Evolutionary conservation across 2,888 invertebrate genomes (phyloP), one percentile per base, ranked within the genome.

Genomic region (Meandrusa payeni): DNA sequence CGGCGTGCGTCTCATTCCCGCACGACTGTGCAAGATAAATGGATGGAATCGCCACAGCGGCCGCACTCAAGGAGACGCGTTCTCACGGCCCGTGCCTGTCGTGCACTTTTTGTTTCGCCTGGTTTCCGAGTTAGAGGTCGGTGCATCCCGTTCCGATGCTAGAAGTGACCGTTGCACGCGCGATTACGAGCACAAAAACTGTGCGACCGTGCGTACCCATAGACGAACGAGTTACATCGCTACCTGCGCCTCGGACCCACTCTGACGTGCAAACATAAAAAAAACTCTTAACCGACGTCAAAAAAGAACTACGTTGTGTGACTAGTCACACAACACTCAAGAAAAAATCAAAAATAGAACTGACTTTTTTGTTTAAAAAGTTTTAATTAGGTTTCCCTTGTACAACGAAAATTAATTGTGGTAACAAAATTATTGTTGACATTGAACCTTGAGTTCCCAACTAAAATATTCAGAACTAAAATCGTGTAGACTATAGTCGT

Each of bases 1-100:
- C 71, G 74, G 69, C 74, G 74, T 69, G 75, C 77, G 72, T 70
- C 71, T 76, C 81, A 80, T 80, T 80, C 83, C 77, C 78, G 78
- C 86, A 86, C 86, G 86, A 86, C 83, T 73, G 76, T 83, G 73
- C 75, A 78, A 83, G 85, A 86, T 87, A 86, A 87, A 87, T 85
- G 85, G 77, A 72, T 69, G 76, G 72, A 63, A 62, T 26, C 31
- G 7, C 11, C 67, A 63, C 61, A 60, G 64, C 67, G 64, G 59
- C 64, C 71, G 67, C 65, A 66, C 59, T 66, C 64, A 64, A 72
- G 75, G 76, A 79, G 81, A 76, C 77, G 76, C 76, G 81, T 85
- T 86, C 86, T 86, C 86, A 86, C 86, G 86, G 85, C 83, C 85
- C 83, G 82, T 77, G 79, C 79, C 73, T 70, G 73, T 66, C 68